phyloP scores from a whole-genome alignment of 2,113 vertebrate species.

The Gulo gulo region DNA sequence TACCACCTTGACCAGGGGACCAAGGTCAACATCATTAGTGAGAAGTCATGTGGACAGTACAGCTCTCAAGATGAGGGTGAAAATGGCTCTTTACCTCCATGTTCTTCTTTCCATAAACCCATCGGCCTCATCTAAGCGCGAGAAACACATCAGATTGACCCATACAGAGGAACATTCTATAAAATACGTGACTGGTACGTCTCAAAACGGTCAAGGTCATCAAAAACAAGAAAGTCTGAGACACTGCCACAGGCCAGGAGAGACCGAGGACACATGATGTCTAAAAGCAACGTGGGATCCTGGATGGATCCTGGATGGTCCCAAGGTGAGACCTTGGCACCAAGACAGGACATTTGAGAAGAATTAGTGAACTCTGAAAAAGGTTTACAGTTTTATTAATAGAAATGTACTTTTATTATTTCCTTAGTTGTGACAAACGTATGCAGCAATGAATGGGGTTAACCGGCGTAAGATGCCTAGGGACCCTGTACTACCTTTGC shows the following conservation, averaged over 20 bases:
- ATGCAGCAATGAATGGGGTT: fast-evolving
- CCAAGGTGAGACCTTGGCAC: background rate
- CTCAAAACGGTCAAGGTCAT: background rate
- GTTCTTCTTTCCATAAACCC: background rate
- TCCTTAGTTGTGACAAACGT: background rate
- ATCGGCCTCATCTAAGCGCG: background rate
- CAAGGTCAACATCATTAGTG: background rate
- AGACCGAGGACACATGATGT: background rate
- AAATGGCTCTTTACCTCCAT: background rate
- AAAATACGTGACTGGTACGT: background rate
- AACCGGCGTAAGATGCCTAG: background rate
- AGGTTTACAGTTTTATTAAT: background rate
- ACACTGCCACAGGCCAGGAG: too few species aligned
- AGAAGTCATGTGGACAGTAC: background rate
- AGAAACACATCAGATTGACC: background rate
- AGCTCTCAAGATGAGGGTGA: background rate
- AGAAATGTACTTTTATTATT: fast-evolving
- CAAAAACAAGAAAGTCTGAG: background rate
- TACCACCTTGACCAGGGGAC: fast-evolving
- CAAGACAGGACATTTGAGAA: background rate
- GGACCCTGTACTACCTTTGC: background rate
- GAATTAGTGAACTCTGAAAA: background rate
- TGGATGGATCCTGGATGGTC: too few species aligned
- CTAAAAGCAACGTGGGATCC: background rate
- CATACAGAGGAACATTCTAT: background rate